Conservation (phyloP, 2,888 invertebrate species). For the Dasypogon diadema region DNA sequence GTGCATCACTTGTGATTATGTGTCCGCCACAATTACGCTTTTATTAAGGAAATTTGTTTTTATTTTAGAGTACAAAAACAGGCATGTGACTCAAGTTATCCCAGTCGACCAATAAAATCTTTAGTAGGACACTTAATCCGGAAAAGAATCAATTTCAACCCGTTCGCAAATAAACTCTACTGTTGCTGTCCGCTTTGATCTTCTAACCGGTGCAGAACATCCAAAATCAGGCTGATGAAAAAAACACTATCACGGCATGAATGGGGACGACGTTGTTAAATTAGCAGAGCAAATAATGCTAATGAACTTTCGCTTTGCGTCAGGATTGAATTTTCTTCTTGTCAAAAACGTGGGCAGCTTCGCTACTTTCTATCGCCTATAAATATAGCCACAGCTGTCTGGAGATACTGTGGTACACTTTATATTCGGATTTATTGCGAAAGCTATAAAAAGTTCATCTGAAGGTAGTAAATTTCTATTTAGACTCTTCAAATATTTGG, state of each 20-base stretch:
- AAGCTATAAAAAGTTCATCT: not conserved
- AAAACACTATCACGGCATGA: constrained; percentile 21
- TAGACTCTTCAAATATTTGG: not conserved
- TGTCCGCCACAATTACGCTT: too few species aligned
- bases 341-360: constrained; percentile 20
- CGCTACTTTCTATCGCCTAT: constrained; percentile 20
- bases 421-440: not conserved
- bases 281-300: constrained; percentile 39
- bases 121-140: constrained; percentile 39
- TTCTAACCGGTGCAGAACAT: constrained; percentile 5
- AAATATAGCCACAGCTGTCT: constrained; percentile 29
- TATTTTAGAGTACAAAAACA: not conserved
- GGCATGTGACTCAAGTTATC: not conserved
- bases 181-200: constrained; percentile 42
- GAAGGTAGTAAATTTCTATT: not conserved
- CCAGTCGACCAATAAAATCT: constrained; percentile 7
- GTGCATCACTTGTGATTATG: too few species aligned
- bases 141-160: constrained; percentile 34
- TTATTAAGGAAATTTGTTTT: too few species aligned
- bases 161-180: constrained; percentile 32
- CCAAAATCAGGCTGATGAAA: not conserved
- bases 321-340: constrained; percentile 34
- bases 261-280: constrained; percentile 35
- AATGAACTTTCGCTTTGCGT: constrained; percentile 44
- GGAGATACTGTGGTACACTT: constrained; percentile 15